These are phyloP conservation scores for Eremobia ochroleuca DNA, from an alignment of 2,888 invertebrate genomes.

Conservation along the genomic window DNA sequence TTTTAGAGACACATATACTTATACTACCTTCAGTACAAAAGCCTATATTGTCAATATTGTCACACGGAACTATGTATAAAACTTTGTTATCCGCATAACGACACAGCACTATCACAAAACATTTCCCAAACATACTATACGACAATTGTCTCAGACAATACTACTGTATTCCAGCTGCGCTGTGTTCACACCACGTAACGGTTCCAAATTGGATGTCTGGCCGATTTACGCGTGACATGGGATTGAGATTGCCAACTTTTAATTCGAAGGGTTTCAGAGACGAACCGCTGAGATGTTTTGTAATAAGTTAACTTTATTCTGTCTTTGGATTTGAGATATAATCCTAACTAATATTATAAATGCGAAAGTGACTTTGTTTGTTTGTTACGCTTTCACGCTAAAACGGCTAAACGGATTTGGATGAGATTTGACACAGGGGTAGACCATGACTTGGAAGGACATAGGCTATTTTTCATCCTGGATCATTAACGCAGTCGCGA, in stretches of 20 bases:
- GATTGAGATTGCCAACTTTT: constrained; percentile 79
- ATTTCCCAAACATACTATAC: neutral
- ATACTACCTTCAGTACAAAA: neutral
- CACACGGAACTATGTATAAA: neutral
- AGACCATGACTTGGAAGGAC: too few species aligned
- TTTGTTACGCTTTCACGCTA: too few species aligned
- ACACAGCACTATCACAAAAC: neutral
- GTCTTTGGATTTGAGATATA: neutral
- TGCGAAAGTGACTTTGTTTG: too few species aligned
- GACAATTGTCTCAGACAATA: constrained; percentile 26
- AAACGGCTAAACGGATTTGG: too few species aligned
- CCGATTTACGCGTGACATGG: constrained; percentile 79
- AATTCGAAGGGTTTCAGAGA: constrained; percentile 71
- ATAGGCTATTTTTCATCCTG: too few species aligned
- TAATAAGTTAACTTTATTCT: constrained; percentile 3
- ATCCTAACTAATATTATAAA: too few species aligned
- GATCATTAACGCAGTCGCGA: too few species aligned
- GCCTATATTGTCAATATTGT: neutral
- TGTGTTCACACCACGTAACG: constrained; percentile 65
- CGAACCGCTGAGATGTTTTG: constrained; percentile 15
- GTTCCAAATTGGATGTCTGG: constrained; percentile 84
- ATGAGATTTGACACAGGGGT: too few species aligned
- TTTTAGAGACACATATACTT: neutral
- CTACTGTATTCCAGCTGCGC: constrained; percentile 49
- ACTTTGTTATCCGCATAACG: neutral